Evolutionary conservation across 2,113 vertebrate genomes (phyloP), one percentile per base, ranked within the genome.

Genomic region (Corythornis cristatus): DNA sequence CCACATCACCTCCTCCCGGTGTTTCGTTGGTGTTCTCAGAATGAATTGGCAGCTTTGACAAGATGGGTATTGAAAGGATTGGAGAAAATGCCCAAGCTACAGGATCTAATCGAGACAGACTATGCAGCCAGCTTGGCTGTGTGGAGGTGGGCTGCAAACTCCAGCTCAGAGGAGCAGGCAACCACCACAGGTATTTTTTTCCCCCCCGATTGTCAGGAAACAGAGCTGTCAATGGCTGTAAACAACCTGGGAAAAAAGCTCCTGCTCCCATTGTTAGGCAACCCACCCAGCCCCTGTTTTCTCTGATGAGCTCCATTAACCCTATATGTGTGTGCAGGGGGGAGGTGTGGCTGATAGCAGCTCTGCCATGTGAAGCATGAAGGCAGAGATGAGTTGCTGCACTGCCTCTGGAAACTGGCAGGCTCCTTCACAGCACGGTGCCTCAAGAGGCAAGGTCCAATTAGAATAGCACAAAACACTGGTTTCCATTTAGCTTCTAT

Each of bases 11-110:
- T 93, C 71, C 71, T 33, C 84, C 2, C 37, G 37, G 0, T 81
- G 12, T 77, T 54, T 93, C 60, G 25, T 82, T 54, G 81, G 66
- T 35, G 56, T 64, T 91, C 93, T 84, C 83, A 91, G 71, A 50
- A 89, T 61, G 50, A 75, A 91, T 91, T 84, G 87, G 75, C 83
- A 68, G 42, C 81, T 95, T 89, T 71, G 54, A 90, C 28, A 94
- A 90, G 84, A 93, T 15, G 31, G 45, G 31, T 78, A 92, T 90
- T 3, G 12, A 82, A 95, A 95, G 72, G 46, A 42, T 83, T 67
- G 53, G 86, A 88, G 90, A 93, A 70, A 89, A 77, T 77, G 65
- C 74, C 85, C 62, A 65, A 94, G 45, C 58, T 79, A 79, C 71
- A 88, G 46, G 23, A 74, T 83, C 43, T 94, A 86, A 92, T 80